Evolutionary conservation across 2,888 invertebrate genomes (phyloP).

Genomic region (Apamea epomidion): DNA sequence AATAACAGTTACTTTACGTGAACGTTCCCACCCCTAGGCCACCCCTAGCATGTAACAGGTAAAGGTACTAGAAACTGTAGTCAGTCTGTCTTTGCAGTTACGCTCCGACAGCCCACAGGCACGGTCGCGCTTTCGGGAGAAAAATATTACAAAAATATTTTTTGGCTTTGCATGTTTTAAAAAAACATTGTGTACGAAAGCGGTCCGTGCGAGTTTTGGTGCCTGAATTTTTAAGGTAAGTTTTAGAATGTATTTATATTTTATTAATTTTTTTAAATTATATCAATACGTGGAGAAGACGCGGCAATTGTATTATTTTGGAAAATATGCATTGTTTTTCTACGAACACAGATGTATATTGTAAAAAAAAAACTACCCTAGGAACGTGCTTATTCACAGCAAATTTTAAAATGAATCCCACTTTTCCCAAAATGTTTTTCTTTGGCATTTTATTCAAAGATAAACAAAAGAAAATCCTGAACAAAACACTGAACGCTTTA

Average conservation of each 20-base stretch:
- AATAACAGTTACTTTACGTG: conserved; percentile 43
- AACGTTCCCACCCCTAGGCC: conserved; percentile 58
- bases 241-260: conserved; percentile 13
- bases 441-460: not conserved
- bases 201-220: conserved; percentile 51
- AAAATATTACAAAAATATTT: conserved; percentile 42
- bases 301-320: not conserved
- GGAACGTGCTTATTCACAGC: conserved; percentile 24
- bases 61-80: conserved; percentile 74
- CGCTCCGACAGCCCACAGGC: conserved; percentile 66
- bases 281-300: not conserved
- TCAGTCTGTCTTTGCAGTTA: conserved; percentile 70
- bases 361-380: not conserved
- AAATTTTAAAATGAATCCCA: not conserved
- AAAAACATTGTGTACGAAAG: conserved; percentile 61
- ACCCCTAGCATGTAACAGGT: conserved; percentile 84
- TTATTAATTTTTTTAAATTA: not conserved
- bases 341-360: not conserved
- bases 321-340: not conserved
- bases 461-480: conserved; percentile 12
- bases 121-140: conserved; percentile 66
- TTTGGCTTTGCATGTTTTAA: conserved; percentile 55
- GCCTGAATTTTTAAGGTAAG: conserved; percentile 58
- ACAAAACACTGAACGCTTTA: not conserved
- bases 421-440: accelerated